These are phyloP conservation scores for Leptopterna dolabrata DNA, from an alignment of 2,888 invertebrate species.

Conservation along the genomic window DNA sequence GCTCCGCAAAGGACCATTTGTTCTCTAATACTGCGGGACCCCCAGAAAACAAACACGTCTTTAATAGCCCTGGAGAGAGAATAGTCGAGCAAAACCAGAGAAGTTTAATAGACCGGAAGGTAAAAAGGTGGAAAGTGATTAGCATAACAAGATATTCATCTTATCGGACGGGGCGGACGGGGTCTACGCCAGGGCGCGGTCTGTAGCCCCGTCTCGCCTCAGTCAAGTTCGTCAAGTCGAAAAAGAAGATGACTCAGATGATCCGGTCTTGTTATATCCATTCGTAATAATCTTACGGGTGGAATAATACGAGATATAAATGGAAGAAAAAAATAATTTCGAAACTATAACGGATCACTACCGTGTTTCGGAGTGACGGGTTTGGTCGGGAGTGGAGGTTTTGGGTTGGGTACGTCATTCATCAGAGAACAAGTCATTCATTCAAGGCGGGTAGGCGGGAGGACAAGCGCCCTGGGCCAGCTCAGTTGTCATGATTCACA, in stretches of 20 bases:
- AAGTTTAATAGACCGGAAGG: constrained; percentile 52
- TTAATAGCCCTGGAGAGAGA: neutral
- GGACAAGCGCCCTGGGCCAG: neutral
- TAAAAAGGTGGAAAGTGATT: constrained; percentile 52
- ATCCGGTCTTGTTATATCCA: neutral
- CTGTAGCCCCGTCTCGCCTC: neutral
- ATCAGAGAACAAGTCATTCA: neutral
- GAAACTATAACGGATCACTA: neutral
- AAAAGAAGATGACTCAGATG: neutral
- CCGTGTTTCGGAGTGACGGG: neutral
- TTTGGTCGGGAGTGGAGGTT: neutral
- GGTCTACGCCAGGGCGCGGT: neutral
- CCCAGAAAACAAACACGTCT: constrained; percentile 14
- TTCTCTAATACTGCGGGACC: neutral
- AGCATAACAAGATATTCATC: constrained; percentile 52
- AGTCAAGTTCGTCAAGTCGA: neutral
- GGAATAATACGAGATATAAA: neutral
- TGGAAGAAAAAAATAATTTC: neutral
- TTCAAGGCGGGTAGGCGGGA: neutral
- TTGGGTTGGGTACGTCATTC: neutral
- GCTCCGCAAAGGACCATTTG: constrained; percentile 28
- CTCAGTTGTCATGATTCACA: constrained; percentile 7
- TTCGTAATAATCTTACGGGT: neutral
- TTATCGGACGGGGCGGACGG: constrained; percentile 6
- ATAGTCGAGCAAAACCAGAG: constrained; percentile 20